Evolutionary conservation across 2,888 invertebrate species (phyloP).

Genomic region (Drosophila ezoana): DNA sequence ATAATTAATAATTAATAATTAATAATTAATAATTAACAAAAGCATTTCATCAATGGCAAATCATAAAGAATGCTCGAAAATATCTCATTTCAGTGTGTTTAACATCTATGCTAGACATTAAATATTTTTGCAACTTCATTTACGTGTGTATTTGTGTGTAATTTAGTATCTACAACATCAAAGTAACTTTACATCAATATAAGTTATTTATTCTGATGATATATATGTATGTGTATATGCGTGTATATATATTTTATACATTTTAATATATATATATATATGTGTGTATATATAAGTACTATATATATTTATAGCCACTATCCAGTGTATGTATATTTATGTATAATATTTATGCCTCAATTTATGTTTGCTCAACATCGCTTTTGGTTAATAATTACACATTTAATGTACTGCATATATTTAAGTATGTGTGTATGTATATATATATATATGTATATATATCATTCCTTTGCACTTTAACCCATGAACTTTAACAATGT

Average conservation of each 20-base stretch:
- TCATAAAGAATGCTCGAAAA: slow-evolving; percentile 58
- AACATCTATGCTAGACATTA: slow-evolving; percentile 41
- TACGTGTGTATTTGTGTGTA: slow-evolving; percentile 27
- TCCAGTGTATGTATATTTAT: slow-evolving; percentile 52
- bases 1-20: background rate
- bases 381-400: slow-evolving; percentile 67
- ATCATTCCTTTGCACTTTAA: slow-evolving; percentile 59
- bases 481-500: slow-evolving; percentile 84
- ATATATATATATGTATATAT: slow-evolving; percentile 58
- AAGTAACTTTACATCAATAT: slow-evolving; percentile 72
- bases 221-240: slow-evolving; percentile 22
- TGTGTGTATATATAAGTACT: slow-evolving; percentile 53
- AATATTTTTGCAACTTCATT: slow-evolving; percentile 32
- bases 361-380: slow-evolving; percentile 31
- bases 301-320: slow-evolving; percentile 47
- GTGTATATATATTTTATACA: slow-evolving; percentile 20
- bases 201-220: slow-evolving; percentile 51
- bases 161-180: slow-evolving; percentile 82
- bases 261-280: slow-evolving; percentile 22
- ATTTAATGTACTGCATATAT: slow-evolving; percentile 42
- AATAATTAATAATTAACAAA: slow-evolving; percentile 31
- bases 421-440: slow-evolving; percentile 54
- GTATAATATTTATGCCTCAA: slow-evolving; percentile 48
- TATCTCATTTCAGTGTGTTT: slow-evolving; percentile 47
- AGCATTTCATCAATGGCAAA: slow-evolving; percentile 42